Evolutionary conservation across 2,888 invertebrate genomes (phyloP).

Genomic region (Omphaloscelis lunosa): DNA sequence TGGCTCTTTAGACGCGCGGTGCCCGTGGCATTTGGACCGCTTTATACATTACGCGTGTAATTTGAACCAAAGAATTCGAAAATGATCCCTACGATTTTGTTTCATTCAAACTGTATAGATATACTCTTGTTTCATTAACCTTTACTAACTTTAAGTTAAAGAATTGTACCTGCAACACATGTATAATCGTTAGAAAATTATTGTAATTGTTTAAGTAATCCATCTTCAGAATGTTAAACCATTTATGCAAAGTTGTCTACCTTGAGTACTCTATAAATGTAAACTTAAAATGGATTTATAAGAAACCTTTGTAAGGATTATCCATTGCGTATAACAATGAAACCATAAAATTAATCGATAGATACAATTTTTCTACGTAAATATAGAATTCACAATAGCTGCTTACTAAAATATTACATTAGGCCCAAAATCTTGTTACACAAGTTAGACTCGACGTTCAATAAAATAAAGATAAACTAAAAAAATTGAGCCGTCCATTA

Average conservation of each 20-base stretch:
- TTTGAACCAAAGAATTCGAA: slow-evolving; percentile 69
- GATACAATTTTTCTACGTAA: slow-evolving; percentile 27
- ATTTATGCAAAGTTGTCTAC: slow-evolving; percentile 22
- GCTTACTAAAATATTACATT: not conserved
- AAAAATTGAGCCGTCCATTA: slow-evolving; percentile 53
- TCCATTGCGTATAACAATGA: slow-evolving; percentile 27
- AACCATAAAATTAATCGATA: slow-evolving; percentile 30
- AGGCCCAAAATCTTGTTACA: slow-evolving; percentile 25
- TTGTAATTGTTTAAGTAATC: slow-evolving; percentile 54
- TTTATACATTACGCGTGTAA: slow-evolving; percentile 59
- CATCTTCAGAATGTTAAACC: slow-evolving; percentile 6
- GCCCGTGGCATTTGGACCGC: slow-evolving; percentile 60
- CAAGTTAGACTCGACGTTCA: not conserved
- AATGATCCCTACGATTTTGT: slow-evolving; percentile 68
- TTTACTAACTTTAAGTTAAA: slow-evolving; percentile 69
- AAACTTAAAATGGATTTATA: slow-evolving; percentile 22
- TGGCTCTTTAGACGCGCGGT: not conserved
- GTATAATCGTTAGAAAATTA: slow-evolving; percentile 59
- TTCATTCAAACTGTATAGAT: slow-evolving; percentile 55
- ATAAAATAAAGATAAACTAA: slow-evolving; percentile 3
- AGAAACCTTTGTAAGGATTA: slow-evolving; percentile 37
- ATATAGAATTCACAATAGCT: slow-evolving; percentile 18
- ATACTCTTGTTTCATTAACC: slow-evolving; percentile 60
- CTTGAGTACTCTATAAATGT: slow-evolving; percentile 25
- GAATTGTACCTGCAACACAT: slow-evolving; percentile 79